Conservation (phyloP, 2,113 vertebrate species). For the Pelecanoides urinatrix region DNA sequence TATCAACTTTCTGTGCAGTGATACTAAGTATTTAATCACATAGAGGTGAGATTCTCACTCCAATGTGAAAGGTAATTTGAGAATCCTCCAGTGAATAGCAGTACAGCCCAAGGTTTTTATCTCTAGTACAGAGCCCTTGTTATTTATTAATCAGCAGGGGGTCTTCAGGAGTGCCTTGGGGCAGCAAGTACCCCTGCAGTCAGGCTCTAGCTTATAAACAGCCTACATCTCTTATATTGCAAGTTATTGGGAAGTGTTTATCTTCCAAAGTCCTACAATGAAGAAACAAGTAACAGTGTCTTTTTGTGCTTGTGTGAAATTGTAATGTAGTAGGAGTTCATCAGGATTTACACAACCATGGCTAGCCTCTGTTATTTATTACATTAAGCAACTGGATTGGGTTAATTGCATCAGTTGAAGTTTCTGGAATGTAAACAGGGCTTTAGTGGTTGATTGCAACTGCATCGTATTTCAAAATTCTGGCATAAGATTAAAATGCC, state of each 20-base stretch:
- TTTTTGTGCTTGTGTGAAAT: background rate
- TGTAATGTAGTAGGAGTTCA: background rate
- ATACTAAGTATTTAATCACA: background rate
- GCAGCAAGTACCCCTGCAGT: background rate
- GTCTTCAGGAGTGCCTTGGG: slow-evolving; percentile 5
- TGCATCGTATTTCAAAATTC: slow-evolving; percentile 7
- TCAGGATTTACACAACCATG: background rate
- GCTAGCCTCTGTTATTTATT: slow-evolving; percentile 6
- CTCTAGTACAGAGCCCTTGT: slow-evolving; percentile 22
- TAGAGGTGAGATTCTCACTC: slow-evolving; percentile 2
- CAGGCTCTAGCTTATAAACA: background rate
- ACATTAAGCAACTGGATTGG: background rate
- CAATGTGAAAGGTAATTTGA: background rate
- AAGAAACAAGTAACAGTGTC: background rate
- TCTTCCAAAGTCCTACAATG: background rate
- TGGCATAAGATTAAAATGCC: background rate
- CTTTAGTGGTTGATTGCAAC: background rate
- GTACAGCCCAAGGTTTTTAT: background rate
- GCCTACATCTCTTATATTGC: background rate
- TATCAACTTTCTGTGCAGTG: background rate
- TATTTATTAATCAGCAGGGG: background rate
- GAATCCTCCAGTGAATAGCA: background rate
- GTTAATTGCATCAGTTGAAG: background rate
- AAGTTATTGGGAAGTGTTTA: slow-evolving; percentile 6
- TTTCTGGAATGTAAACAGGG: slow-evolving; percentile 27